These are phyloP conservation scores for Chromobotia macracanthus DNA, from an alignment of 2,797 vertebrate genomes.

Conservation along the genomic window DNA sequence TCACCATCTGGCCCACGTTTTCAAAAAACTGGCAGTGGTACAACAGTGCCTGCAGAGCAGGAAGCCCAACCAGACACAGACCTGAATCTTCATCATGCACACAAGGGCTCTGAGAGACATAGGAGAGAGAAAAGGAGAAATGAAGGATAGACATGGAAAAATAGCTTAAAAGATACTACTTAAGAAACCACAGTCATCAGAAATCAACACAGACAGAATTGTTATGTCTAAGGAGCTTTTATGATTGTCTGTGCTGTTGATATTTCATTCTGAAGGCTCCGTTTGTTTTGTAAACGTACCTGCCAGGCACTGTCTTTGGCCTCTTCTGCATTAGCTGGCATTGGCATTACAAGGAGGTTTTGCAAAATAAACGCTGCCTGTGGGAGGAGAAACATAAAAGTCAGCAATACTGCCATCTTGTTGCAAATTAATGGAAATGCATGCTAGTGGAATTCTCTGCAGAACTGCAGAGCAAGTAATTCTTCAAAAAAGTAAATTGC, in stretches of 20 bases:
- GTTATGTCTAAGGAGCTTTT: constrained; percentile 29
- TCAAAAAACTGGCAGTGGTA: constrained; percentile 92
- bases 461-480: constrained; percentile 10
- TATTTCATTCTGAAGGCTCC: constrained; percentile 37
- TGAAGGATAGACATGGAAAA: constrained; percentile 44
- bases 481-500: not conserved
- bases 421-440: constrained; percentile 70
- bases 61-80: constrained; percentile 84
- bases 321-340: constrained; percentile 84
- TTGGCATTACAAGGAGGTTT: constrained; percentile 93
- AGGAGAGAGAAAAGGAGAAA: constrained; percentile 3
- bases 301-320: constrained; percentile 87
- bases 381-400: constrained; percentile 55
- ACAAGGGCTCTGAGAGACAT: constrained; percentile 83
- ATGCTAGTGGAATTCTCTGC: constrained; percentile 44
- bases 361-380: constrained; percentile 96
- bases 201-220: constrained; percentile 9
- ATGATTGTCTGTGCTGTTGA: constrained; percentile 22
- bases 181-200: not conserved
- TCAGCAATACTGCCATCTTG: constrained; percentile 84
- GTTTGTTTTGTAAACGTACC: constrained; percentile 78
- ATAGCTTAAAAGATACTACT: not conserved
- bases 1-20: constrained; percentile 82
- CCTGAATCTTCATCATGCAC: constrained; percentile 92
- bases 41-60: constrained; percentile 87